Conservation (phyloP, 2,888 invertebrate species). For the Melinaea marsaeus region DNA sequence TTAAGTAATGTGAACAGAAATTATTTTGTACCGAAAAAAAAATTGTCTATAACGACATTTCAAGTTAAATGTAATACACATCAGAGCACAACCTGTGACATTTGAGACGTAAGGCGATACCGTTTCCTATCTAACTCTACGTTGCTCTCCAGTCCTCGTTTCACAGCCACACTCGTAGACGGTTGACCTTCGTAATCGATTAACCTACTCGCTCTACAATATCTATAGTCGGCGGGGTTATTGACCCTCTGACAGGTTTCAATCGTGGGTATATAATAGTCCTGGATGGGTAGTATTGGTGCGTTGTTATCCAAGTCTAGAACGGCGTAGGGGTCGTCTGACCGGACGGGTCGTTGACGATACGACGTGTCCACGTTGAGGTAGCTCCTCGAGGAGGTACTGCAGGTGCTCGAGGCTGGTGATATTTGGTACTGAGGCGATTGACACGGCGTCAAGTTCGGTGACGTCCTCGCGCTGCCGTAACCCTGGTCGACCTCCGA, state of each 20-base stretch:
- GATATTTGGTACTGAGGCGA: slow-evolving; percentile 56
- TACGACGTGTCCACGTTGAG: slow-evolving; percentile 43
- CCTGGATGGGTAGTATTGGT: slow-evolving; percentile 36
- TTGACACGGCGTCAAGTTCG: slow-evolving; percentile 56
- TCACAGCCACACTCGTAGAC: slow-evolving; percentile 58
- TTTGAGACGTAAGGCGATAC: slow-evolving; percentile 55
- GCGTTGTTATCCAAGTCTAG: slow-evolving; percentile 49
- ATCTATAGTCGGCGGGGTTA: slow-evolving; percentile 55
- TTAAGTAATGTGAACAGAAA: too few relatives aligned
- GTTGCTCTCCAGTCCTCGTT: slow-evolving; percentile 54
- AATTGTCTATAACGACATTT: not conserved
- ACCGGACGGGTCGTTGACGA: slow-evolving; percentile 44
- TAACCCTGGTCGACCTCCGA: slow-evolving; percentile 64
- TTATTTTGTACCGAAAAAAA: not conserved
- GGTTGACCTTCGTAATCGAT: slow-evolving; percentile 55
- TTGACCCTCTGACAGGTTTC: slow-evolving; percentile 54
- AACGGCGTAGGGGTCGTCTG: slow-evolving; percentile 36
- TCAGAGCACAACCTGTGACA: slow-evolving; percentile 70
- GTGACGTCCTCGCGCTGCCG: slow-evolving; percentile 62
- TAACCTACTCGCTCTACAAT: slow-evolving; percentile 55
- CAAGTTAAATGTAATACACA: slow-evolving; percentile 39
- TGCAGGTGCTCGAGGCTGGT: slow-evolving; percentile 52
- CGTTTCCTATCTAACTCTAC: slow-evolving; percentile 62
- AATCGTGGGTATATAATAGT: slow-evolving; percentile 51
- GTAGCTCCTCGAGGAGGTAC: slow-evolving; percentile 45